These are phyloP conservation scores for Epistrophella euchroma DNA, from an alignment of 2,888 invertebrate genomes.

Conservation along the genomic window DNA sequence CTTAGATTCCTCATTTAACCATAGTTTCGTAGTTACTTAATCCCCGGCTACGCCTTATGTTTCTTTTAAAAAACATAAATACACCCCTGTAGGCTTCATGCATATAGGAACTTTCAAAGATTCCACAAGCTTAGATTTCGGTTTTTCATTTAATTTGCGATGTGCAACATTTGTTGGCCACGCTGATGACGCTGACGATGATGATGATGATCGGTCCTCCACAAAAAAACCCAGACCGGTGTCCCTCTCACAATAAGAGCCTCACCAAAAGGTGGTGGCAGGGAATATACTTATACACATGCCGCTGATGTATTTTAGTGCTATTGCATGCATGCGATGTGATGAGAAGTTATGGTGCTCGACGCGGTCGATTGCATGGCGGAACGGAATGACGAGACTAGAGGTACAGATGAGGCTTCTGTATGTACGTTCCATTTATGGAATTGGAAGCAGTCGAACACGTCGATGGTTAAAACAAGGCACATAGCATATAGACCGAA, in stretches of 20 bases:
- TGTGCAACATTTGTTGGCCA: conserved; percentile 74
- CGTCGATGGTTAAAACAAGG: conserved; percentile 58
- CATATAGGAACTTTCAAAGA: conserved; percentile 35
- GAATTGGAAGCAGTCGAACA: conserved; percentile 74
- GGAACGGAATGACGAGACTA: conserved; percentile 62
- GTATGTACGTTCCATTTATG: conserved; percentile 72
- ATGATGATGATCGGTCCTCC: conserved; percentile 63
- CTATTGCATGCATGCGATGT: conserved; percentile 75
- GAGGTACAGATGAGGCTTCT: conserved; percentile 61
- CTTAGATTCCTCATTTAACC: not conserved
- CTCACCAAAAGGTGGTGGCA: conserved; percentile 58
- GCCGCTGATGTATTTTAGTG: conserved; percentile 73
- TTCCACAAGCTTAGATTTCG: conserved; percentile 68
- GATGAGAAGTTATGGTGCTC: conserved; percentile 74
- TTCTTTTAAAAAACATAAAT: not conserved
- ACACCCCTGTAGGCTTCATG: conserved; percentile 6
- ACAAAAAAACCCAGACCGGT: conserved; percentile 27
- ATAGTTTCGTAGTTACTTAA: not conserved
- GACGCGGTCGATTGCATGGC: conserved; percentile 35
- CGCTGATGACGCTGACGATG: conserved; percentile 64
- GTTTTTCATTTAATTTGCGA: conserved; percentile 75
- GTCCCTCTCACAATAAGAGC: conserved; percentile 25
- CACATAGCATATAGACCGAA: conserved; percentile 16
- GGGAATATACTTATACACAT: conserved; percentile 37
- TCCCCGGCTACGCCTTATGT: not conserved